These are phyloP conservation scores for Scelioninae gen. 1 DNA, from an alignment of 2,888 invertebrate genomes.

Conservation along the genomic window DNA sequence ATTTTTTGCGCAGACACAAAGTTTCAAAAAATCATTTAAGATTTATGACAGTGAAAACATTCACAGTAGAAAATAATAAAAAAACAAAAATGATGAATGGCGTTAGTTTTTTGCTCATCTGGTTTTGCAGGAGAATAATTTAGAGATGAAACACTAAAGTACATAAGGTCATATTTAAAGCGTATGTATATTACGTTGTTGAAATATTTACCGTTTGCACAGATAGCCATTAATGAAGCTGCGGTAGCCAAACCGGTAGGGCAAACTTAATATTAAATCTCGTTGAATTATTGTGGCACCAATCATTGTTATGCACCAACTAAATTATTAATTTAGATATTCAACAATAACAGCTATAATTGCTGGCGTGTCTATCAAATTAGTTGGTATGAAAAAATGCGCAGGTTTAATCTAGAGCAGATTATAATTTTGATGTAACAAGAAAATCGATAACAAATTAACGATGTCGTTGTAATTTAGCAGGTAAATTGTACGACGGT, in stretches of 20 bases:
- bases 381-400: neutral
- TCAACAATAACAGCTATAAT: neutral
- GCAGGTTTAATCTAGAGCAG: no score
- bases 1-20: no score
- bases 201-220: constrained; percentile 5
- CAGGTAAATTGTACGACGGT: constrained; percentile 13
- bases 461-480: neutral
- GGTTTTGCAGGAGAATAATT: neutral
- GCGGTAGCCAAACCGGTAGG: constrained; percentile 1
- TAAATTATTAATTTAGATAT: neutral
- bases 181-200: neutral
- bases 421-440: neutral
- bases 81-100: no score
- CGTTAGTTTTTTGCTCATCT: no score
- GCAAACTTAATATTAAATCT: constrained; percentile 4
- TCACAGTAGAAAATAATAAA: no score
- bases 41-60: no score
- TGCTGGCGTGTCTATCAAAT: no score
- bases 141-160: neutral
- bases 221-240: constrained; percentile 4
- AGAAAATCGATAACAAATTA: no score
- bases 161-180: neutral
- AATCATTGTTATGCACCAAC: neutral
- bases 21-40: no score
- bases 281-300: neutral